Base-by-base conservation (phyloP, 2,888 invertebrate genomes). In the Dichetophora obliterata region DNA sequence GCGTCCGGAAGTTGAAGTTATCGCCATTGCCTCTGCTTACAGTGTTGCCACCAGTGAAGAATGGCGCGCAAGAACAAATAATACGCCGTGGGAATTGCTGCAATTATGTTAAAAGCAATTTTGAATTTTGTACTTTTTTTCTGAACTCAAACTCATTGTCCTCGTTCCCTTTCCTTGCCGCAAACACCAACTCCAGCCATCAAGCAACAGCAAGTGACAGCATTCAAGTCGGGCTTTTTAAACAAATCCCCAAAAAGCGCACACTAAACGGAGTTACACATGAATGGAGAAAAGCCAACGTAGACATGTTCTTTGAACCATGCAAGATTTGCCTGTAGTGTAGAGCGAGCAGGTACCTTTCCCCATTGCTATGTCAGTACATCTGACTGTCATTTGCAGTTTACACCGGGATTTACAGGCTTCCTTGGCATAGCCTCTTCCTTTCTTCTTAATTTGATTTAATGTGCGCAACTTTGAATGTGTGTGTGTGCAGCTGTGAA, bases 91-190 rank as follows among this genome's bases (percentile, higher is more conserved):
- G 83, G 85, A 85, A 82, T 85, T 75, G 82, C 82, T 65, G 84
- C 85, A 85, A 85, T 85, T 85, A 85, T 83, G 83, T 83, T 85
- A 85, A 85, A 85, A 85, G 85, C 85, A 85, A 84, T 85, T 85
- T 82, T 76, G 76, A 79, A 79, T 80, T 61, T 71, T 77, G 24
- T 11, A 11, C 48, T 37, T 57, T 52, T 22, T n/a, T 16, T 16
- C 11, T 14, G 43, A 0, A 43, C 19, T 9, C 43, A 5, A 48
- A 22, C n/a, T 16, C 14, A 19, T 31, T 50, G 24, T 43, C 9
- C 52, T 43, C 14, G 14, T 43, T 43, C 43, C 14, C 2, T 6
- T 43, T 11, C 43, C 11, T 6, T 14, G 16, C 43, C 19, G 16
- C 31, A 16, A 11, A 16, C 16, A 31, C 24, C 34, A 27, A 31